A percentile compares a stretch with the other conserved stretches of the same genome.
phyloP scores from a whole-genome alignment of 2,797 vertebrate genomes.

The Chloroceryle amazona region DNA sequence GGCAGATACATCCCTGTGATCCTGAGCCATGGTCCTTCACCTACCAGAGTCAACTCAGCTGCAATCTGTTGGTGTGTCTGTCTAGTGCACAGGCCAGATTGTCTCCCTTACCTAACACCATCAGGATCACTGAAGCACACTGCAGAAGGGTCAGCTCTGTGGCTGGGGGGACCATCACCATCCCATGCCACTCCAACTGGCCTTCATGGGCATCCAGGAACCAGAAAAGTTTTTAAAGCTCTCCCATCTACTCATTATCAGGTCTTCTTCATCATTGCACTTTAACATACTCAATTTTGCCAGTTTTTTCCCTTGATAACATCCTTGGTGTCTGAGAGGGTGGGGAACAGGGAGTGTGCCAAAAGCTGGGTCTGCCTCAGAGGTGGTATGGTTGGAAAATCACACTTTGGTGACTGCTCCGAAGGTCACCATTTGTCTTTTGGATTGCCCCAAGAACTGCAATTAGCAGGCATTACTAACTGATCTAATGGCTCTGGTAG shows the following conservation, averaged over 20 bases:
- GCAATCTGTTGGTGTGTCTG: background rate
- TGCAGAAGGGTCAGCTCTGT: background rate
- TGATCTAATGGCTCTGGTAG: background rate
- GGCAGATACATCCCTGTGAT: background rate
- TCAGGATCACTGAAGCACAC: background rate
- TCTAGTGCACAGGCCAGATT: background rate
- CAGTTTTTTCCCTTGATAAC: background rate
- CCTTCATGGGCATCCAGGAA: background rate
- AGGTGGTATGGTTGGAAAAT: background rate
- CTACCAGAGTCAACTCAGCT: background rate
- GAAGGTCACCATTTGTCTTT: background rate
- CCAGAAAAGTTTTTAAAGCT: background rate
- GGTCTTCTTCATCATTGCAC: background rate
- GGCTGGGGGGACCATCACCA: fast-evolving
- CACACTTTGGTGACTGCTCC: background rate
- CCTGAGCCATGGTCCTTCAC: background rate
- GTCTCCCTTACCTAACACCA: background rate
- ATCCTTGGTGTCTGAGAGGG: background rate
- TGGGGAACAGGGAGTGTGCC: fast-evolving
- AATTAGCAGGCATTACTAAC: background rate
- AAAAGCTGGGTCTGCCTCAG: background rate
- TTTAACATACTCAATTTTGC: background rate
- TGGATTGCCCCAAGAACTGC: background rate
- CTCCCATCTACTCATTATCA: background rate
- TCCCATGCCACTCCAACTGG: fast-evolving